Evolutionary conservation across 1,140 invertebrate genomes (phyloP).

Genomic region (Scaptomyza pallida): DNA sequence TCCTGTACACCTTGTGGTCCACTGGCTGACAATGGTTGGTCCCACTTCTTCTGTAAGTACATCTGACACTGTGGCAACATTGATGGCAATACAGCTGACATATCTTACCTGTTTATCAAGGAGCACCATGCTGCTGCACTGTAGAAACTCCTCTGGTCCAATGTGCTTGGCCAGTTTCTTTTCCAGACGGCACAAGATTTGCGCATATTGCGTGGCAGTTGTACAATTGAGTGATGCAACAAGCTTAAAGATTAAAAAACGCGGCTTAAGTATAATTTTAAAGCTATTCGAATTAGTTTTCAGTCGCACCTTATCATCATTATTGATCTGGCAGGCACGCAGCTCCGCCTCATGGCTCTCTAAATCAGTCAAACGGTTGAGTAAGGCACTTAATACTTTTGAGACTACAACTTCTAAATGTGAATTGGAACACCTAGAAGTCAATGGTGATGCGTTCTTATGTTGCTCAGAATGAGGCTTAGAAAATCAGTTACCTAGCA

Average conservation of each 20-base stretch:
- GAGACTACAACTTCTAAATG: constrained; percentile 79
- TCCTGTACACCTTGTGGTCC: constrained; percentile 73
- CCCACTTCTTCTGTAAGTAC: constrained; percentile 68
- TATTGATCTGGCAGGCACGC: constrained; percentile 76
- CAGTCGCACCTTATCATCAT: constrained; percentile 72
- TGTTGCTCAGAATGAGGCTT: constrained; percentile 3
- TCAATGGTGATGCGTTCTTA: background rate
- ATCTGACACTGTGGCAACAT: no score
- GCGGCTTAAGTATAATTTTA: background rate
- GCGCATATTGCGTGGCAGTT: constrained; percentile 79
- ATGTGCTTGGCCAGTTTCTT: constrained; percentile 82
- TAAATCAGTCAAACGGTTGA: constrained; percentile 84
- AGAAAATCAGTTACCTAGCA: constrained; percentile 64
- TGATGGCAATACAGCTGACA: background rate
- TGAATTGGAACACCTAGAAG: constrained; percentile 78
- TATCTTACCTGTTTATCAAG: constrained; percentile 74
- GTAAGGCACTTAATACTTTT: constrained; percentile 84
- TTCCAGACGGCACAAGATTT: constrained; percentile 79
- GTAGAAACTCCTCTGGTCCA: constrained; percentile 80
- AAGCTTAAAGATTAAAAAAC: background rate
- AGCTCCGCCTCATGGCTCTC: constrained; percentile 83
- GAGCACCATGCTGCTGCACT: constrained; percentile 77
- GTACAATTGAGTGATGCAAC: constrained; percentile 56
- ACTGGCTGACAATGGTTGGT: constrained; percentile 70
- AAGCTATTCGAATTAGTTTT: background rate